phyloP scores from a whole-genome alignment of 2,888 invertebrate species.

The Rhogogaster chlorosoma region DNA sequence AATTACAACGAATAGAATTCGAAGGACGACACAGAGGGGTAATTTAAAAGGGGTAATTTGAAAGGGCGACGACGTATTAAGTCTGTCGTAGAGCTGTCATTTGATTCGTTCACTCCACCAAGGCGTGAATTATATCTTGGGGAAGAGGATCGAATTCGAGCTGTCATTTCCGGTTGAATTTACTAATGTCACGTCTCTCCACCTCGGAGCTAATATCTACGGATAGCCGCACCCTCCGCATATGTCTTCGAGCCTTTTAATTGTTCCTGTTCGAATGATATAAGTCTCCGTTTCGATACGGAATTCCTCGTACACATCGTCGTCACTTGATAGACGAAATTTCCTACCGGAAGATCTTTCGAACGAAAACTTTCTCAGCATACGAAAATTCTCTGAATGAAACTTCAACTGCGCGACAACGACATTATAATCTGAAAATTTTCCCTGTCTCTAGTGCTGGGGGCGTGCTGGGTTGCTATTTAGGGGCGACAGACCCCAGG shows the following conservation, averaged over 20 bases:
- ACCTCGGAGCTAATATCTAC: not conserved
- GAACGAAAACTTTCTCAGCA: not conserved
- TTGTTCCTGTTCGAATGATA: not conserved
- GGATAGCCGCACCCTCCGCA: not conserved
- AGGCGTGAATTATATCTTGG: slow-evolving; percentile 26
- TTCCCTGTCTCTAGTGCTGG: not conserved
- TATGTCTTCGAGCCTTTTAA: slow-evolving; percentile 8
- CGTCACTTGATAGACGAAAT: not conserved
- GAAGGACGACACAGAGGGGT: slow-evolving; percentile 52
- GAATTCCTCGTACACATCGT: not conserved
- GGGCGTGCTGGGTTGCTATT: slow-evolving; percentile 56
- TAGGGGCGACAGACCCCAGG: slow-evolving; percentile 52
- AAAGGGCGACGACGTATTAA: slow-evolving; percentile 70
- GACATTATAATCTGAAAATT: not conserved
- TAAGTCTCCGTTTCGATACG: not conserved
- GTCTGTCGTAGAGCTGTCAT: slow-evolving; percentile 69
- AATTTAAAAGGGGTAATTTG: slow-evolving; percentile 71
- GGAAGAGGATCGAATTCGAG: slow-evolving; percentile 15
- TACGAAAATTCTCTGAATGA: not conserved
- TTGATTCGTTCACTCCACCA: slow-evolving; percentile 53
- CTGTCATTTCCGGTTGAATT: slow-evolving; percentile 39
- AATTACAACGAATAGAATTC: slow-evolving; percentile 60
- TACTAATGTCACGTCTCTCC: slow-evolving; percentile 8
- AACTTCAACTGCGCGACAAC: slow-evolving; percentile 1
- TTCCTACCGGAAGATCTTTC: not conserved